phyloP scores from a whole-genome alignment of 2,113 vertebrate genomes.

The Chelonoidis abingdonii region DNA sequence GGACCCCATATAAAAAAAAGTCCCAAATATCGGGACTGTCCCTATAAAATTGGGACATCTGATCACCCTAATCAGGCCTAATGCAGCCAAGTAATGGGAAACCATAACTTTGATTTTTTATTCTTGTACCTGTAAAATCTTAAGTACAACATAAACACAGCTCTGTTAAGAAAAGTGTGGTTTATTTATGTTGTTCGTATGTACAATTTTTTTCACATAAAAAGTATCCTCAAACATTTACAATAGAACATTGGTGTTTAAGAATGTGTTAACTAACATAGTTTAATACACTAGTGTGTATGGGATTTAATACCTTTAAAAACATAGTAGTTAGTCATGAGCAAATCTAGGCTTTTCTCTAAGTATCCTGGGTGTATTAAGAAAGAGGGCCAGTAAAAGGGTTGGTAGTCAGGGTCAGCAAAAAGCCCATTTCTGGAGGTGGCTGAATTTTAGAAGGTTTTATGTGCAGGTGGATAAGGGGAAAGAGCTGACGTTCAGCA shows the following conservation, averaged over 20 bases:
- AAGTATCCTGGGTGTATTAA: neutral
- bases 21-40: too few relatives aligned
- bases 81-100: neutral
- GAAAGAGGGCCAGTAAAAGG: neutral
- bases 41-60: too few relatives aligned
- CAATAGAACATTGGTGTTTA: neutral
- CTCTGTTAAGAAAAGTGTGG: neutral
- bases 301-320: neutral
- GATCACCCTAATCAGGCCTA: neutral
- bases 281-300: neutral
- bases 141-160: neutral
- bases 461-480: neutral
- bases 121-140: neutral
- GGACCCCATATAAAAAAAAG: too few relatives aligned
- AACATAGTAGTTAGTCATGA: neutral
- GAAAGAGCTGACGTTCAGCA: neutral
- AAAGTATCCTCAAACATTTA: neutral
- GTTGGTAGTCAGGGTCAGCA: neutral
- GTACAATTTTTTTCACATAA: neutral
- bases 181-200: neutral
- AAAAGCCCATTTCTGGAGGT: neutral
- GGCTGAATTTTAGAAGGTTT: neutral
- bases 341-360: neutral
- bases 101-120: neutral
- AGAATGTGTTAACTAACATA: neutral